phyloP scores from a whole-genome alignment of 2,113 vertebrate genomes.

The Baryphthengus martii region DNA sequence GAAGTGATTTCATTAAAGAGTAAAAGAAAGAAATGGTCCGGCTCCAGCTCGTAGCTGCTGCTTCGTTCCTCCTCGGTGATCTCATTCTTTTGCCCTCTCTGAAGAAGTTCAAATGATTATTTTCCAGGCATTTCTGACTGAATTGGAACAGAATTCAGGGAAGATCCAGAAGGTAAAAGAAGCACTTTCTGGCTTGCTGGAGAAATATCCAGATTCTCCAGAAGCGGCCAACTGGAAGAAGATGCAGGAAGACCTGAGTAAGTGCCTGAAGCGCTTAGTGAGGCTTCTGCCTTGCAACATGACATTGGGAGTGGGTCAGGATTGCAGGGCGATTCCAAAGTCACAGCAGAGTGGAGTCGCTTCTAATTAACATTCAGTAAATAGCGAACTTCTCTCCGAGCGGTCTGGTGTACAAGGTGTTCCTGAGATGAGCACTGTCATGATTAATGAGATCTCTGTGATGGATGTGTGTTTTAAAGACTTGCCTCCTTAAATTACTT shows the following conservation, averaged over 20 bases:
- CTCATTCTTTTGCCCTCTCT: background rate
- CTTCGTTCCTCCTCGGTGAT: background rate
- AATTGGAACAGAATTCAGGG: slow-evolving; percentile 86
- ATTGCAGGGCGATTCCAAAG: background rate
- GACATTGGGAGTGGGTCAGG: background rate
- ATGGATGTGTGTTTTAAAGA: background rate
- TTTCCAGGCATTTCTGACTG: slow-evolving; percentile 85
- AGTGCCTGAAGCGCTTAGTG: slow-evolving; percentile 32
- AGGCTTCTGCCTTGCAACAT: background rate
- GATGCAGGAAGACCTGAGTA: slow-evolving; percentile 91
- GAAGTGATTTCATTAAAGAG: background rate
- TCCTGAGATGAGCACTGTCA: background rate
- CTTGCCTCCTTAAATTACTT: background rate
- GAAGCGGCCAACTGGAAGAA: slow-evolving; percentile 90
- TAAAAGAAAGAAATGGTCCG: background rate
- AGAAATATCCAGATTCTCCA: slow-evolving; percentile 87
- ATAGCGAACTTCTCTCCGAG: background rate
- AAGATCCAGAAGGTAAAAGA: slow-evolving; percentile 89
- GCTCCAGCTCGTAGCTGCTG: background rate
- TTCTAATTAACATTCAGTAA: slow-evolving; percentile 30
- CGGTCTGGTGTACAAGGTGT: slow-evolving; percentile 29
- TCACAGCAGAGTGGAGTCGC: slow-evolving; percentile 21
- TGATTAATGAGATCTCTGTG: background rate
- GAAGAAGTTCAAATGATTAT: background rate
- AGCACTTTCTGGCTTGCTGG: slow-evolving; percentile 82